These are phyloP conservation scores for Bradypodion pumilum DNA, from an alignment of 2,797 vertebrate species.

Conservation along the genomic window DNA sequence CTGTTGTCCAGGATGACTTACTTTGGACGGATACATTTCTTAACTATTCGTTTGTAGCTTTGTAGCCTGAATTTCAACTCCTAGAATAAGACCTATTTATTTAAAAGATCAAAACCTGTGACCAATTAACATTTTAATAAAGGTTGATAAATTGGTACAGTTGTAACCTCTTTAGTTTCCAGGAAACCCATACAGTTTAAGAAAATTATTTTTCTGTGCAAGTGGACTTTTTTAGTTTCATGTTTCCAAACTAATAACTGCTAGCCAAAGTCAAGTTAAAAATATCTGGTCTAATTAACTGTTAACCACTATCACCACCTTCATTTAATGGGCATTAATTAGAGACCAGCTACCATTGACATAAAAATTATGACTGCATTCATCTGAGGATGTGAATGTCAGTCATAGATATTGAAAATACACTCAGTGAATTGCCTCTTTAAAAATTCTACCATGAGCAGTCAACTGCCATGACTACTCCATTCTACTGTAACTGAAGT, in stretches of 20 bases:
- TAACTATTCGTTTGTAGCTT: slow-evolving; percentile 17
- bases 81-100: slow-evolving; percentile 24
- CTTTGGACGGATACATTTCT: neutral
- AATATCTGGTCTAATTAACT: slow-evolving; percentile 43
- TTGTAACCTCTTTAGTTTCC: slow-evolving; percentile 38
- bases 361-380: neutral
- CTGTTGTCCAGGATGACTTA: neutral
- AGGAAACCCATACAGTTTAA: slow-evolving; percentile 38
- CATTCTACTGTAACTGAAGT: neutral
- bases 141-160: slow-evolving; percentile 12
- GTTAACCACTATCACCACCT: slow-evolving; percentile 29
- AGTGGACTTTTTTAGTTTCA: slow-evolving; percentile 48
- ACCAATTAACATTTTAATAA: slow-evolving; percentile 60
- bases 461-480: neutral
- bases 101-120: slow-evolving; percentile 28
- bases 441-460: neutral
- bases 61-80: neutral
- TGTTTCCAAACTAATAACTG: slow-evolving; percentile 41
- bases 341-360: neutral
- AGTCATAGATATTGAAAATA: neutral
- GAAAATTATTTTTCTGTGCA: neutral
- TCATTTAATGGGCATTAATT: neutral
- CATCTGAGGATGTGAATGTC: neutral
- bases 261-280: slow-evolving; percentile 24
- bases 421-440: neutral